Evolutionary conservation across 2,888 invertebrate genomes (phyloP), one percentile per base, ranked within the genome.

Genomic region (Ferrisia virgata): DNA sequence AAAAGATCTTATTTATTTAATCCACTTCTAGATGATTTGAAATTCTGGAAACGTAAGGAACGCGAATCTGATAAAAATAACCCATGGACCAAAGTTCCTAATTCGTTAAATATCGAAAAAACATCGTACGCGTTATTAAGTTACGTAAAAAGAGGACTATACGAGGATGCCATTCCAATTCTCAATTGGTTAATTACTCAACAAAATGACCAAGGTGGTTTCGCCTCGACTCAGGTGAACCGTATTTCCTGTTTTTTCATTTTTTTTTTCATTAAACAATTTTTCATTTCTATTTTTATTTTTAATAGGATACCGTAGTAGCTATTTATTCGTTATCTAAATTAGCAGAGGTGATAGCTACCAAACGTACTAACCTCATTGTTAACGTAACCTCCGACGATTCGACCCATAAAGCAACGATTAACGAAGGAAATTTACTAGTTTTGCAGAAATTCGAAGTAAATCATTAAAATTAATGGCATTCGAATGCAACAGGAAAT

Each of bases 111-210:
- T 86, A 92, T 98, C 4, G 95, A 96, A 88, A 95, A 96, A 86
- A 97, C 98, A 0, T 93, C 97, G 0, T 98, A 98, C 89, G 94
- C 93, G 0, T 89, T 98, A 84, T 90, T 96, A 84, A 93, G 95
- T 0, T 92, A 91, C 87, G 87, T 92, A 22, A 88, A 88, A 85
- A 88, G 90, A 85, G 90, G 90, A 86, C 88, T 91, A 72, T 87
- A 90, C 3, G 87, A 86, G 43, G 92, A 92, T 86, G 89, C 92
- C 0, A 88, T 93, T 33, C 92, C 94, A 0, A 89, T 94, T 40
- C 91, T 94, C 87, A 91, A 92, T 84, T 95, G 95, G 95, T 89
- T 95, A 28, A 90, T 94, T 9, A 90, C 91, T 36, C 94, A 94
- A 87, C 90, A 93, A 86, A 94, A 93, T 87, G 90, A 90, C 64